phyloP scores from a whole-genome alignment of 2,888 invertebrate species.

The Pandemis cinnamomeana region DNA sequence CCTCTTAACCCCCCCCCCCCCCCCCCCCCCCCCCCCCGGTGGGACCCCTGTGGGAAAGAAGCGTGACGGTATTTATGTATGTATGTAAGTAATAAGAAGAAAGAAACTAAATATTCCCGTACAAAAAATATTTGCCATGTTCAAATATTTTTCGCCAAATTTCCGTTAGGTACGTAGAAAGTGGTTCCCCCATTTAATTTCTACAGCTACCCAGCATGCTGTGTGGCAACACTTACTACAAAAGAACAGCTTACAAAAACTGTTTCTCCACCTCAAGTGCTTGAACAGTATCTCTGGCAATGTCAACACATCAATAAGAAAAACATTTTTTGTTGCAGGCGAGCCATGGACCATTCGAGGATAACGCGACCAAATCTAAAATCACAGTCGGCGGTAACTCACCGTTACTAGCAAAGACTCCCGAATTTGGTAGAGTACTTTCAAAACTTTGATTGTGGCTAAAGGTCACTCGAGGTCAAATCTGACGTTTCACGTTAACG shows the following conservation, averaged over 20 bases:
- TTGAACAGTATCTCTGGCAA: slow-evolving; percentile 33
- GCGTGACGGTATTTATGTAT: too few relatives aligned
- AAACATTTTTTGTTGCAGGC: slow-evolving; percentile 39
- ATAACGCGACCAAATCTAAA: slow-evolving; percentile 22
- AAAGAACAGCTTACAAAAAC: background rate
- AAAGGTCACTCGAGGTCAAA: slow-evolving; percentile 50
- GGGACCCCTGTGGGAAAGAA: too few relatives aligned
- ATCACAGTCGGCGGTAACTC: slow-evolving; percentile 18
- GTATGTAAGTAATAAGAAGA: too few relatives aligned
- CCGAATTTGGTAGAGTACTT: slow-evolving; percentile 19
- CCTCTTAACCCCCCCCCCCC: too few relatives aligned
- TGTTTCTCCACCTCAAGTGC: slow-evolving; percentile 21
- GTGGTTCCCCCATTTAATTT: too few relatives aligned
- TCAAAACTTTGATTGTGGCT: slow-evolving; percentile 54
- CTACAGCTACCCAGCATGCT: background rate
- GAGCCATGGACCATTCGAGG: slow-evolving; percentile 2
- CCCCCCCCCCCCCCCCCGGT: too few relatives aligned
- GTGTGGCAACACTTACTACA: slow-evolving; percentile 18
- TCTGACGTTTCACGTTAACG: slow-evolving; percentile 50
- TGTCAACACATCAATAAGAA: slow-evolving; percentile 35
- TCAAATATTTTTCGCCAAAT: too few relatives aligned
- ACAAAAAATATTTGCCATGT: too few relatives aligned
- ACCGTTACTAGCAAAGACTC: background rate
- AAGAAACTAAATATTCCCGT: too few relatives aligned
- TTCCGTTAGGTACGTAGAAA: too few relatives aligned